Conservation (phyloP, 2,113 vertebrate species). For the Phalacrocorax carbo region DNA sequence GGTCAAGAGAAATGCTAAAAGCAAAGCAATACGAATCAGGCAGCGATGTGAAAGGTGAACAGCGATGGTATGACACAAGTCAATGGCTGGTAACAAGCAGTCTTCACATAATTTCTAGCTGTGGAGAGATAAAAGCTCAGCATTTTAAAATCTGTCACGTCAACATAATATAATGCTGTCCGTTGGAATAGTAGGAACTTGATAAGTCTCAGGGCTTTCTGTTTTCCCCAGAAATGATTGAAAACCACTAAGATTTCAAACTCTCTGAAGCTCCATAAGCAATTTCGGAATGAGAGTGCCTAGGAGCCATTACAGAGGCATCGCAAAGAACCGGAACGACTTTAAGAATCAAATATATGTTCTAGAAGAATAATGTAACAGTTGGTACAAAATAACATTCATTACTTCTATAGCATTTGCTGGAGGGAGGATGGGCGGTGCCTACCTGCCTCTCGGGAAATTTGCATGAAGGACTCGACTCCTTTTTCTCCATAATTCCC, state of each 20-base stretch:
- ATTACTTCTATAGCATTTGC: neutral
- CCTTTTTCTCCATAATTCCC: conserved; percentile 98
- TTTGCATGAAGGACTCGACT: conserved; percentile 95
- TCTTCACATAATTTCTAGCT: neutral
- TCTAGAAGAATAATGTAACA: neutral
- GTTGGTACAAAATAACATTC: neutral
- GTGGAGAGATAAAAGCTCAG: neutral
- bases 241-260: neutral
- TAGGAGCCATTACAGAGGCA: neutral
- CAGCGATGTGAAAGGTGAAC: neutral
- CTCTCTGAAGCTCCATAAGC: neutral
- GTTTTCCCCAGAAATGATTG: neutral
- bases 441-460: conserved; percentile 97
- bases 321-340: neutral
- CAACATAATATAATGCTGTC: neutral
- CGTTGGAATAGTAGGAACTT: neutral
- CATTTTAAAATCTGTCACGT: neutral
- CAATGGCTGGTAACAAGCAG: neutral
- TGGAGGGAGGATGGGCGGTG: neutral
- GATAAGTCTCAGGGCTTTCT: neutral
- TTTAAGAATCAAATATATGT: neutral
- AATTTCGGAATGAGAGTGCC: neutral
- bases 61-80: neutral
- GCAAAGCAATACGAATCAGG: neutral
- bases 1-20: neutral